These are phyloP conservation scores for Bovichtus diacanthus DNA, from an alignment of 2,797 vertebrate genomes.

Conservation along the genomic window DNA sequence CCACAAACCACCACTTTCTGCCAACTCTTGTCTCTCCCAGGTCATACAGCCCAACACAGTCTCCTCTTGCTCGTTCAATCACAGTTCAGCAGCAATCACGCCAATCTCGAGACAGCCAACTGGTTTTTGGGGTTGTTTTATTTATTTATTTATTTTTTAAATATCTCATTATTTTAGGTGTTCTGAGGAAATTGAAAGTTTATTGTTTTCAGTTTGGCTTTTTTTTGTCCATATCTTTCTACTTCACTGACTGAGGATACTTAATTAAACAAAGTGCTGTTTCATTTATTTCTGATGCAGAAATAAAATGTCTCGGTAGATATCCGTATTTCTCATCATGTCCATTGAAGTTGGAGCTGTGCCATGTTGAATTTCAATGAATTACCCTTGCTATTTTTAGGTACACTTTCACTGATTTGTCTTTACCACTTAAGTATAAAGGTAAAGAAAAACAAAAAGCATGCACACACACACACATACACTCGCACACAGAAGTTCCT, in stretches of 20 bases:
- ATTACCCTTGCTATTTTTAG: slow-evolving; percentile 74
- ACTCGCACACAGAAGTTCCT: not conserved
- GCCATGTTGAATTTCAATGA: slow-evolving; percentile 76
- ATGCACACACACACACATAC: slow-evolving; percentile 8
- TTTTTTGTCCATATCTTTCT: slow-evolving; percentile 3
- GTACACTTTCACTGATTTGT: slow-evolving; percentile 59
- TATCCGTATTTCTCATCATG: slow-evolving; percentile 33
- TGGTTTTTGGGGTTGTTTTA: no score
- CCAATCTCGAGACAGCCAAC: slow-evolving; percentile 1
- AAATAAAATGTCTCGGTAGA: slow-evolving; percentile 52
- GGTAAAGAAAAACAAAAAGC: slow-evolving; percentile 29
- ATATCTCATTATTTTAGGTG: slow-evolving; percentile 44
- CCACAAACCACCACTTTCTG: slow-evolving; percentile 9
- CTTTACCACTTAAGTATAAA: slow-evolving; percentile 50
- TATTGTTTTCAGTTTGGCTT: slow-evolving; percentile 40
- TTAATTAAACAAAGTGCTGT: slow-evolving; percentile 74
- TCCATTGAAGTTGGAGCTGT: slow-evolving; percentile 57
- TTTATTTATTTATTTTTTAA: no score
- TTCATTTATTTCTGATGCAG: slow-evolving; percentile 54
- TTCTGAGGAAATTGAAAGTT: slow-evolving; percentile 51
- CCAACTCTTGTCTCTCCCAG: not conserved
- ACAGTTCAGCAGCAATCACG: slow-evolving; percentile 24
- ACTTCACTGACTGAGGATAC: slow-evolving; percentile 19
- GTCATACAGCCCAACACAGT: not conserved
- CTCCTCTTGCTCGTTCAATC: slow-evolving; percentile 27